Evolutionary conservation across 2,113 vertebrate species (phyloP), one percentile per base, ranked within the genome.

Genomic region (Paracanthobrama guichenoti): DNA sequence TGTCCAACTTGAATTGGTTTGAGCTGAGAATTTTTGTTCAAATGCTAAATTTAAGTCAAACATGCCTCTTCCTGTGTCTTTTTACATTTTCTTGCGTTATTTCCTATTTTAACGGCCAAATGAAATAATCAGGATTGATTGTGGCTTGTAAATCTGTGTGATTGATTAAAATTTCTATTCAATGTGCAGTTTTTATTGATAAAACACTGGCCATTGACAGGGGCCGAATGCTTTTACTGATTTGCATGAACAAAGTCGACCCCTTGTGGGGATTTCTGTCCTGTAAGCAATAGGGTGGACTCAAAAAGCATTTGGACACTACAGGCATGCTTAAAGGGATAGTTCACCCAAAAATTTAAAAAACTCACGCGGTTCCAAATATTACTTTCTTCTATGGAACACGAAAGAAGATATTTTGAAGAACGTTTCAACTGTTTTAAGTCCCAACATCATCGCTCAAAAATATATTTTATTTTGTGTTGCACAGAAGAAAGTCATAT

Each of bases 221-320:
- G 11, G 42, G n/a, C n/a, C 42, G 8, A 77, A n/a, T 77, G 60
- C 60, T 64, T 50, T 50, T 31, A 64, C 39, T 67, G 79, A 80
- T 66, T 80, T 67, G 79, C 79, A 80, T 80, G 79, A 80, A 50
- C 60, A 48, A 11, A 50, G 39, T 67, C 44, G 10, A 80, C 42
- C 60, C 60, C 78, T 66, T 66, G 55, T 79, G 77, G 57, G 57
- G 4, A 28, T 18, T 46, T 62, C 14, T 44, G 20, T 59, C 22
- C 16, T 57, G 28, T n/a, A 39, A 57, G 50, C 20, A 16, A 64
- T 42, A 76, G 50, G 71, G 13, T 64, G 55, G 35, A 39, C 24
- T 50, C 60, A 50, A 50, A 80, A 67, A 80, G 44, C 44, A 50
- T 80, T 80, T 67, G 24, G 62, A 50, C 60, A 67, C 60, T 12